These are phyloP conservation scores for Heliconius sara DNA, from an alignment of 2,888 invertebrate species.

Conservation along the genomic window DNA sequence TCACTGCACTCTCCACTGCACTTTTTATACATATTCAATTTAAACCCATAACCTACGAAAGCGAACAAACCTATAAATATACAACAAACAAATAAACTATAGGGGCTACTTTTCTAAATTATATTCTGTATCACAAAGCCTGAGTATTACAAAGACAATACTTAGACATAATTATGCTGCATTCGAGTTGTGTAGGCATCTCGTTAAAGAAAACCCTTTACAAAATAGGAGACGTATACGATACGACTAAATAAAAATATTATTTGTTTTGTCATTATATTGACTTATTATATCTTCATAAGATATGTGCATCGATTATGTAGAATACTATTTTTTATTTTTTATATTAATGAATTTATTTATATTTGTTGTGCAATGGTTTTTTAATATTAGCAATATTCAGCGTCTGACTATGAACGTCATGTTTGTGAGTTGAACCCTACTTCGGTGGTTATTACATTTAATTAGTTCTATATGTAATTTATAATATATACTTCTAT, in stretches of 20 bases:
- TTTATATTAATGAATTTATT: background rate
- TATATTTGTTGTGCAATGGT: background rate
- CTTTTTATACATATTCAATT: background rate
- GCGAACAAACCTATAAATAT: too few relatives aligned
- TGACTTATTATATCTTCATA: background rate
- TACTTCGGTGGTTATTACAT: too few relatives aligned
- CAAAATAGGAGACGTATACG: slow-evolving; percentile 35
- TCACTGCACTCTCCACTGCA: background rate
- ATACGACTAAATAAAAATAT: slow-evolving; percentile 12
- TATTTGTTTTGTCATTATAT: background rate
- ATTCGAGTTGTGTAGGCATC: slow-evolving; percentile 32
- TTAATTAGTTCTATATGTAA: too few relatives aligned
- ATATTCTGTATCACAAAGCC: slow-evolving; percentile 27
- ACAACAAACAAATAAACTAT: slow-evolving; percentile 1
- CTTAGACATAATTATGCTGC: slow-evolving; percentile 34
- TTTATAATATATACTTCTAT: too few relatives aligned
- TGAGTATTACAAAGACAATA: slow-evolving; percentile 23
- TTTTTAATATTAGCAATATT: too few relatives aligned
- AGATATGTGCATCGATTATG: too few relatives aligned
- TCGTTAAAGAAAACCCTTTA: slow-evolving; percentile 34
- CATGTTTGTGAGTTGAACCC: background rate
- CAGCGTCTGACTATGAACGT: background rate
- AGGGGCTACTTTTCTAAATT: slow-evolving; percentile 24
- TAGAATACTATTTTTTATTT: too few relatives aligned
- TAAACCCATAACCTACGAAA: background rate